These are phyloP conservation scores for Pangasius sanitwongsei DNA, from an alignment of 2,797 vertebrate species.

Conservation along the genomic window DNA sequence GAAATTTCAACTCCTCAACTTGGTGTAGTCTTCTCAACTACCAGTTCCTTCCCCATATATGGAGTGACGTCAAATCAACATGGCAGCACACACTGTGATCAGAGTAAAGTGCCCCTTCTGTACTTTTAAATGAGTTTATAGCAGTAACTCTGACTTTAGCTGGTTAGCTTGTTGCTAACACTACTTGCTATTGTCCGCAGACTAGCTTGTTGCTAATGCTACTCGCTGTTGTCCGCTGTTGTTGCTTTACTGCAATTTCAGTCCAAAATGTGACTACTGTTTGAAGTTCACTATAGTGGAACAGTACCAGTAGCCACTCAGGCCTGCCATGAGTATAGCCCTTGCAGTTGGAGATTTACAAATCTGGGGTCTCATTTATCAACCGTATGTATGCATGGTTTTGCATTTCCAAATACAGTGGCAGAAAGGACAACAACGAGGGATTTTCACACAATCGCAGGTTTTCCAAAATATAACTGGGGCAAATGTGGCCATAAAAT, in stretches of 20 bases:
- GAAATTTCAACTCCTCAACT: too few species aligned
- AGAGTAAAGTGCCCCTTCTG: background rate
- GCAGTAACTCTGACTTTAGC: background rate
- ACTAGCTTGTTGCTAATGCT: too few species aligned
- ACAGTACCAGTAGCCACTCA: background rate
- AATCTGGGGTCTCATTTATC: background rate
- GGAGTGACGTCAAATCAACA: background rate
- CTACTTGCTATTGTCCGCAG: too few species aligned
- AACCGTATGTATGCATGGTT: background rate
- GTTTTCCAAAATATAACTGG: background rate
- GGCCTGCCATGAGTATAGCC: background rate
- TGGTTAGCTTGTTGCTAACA: too few species aligned
- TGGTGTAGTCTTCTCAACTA: background rate
- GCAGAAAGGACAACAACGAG: background rate
- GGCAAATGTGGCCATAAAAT: background rate
- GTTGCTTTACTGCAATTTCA: too few species aligned
- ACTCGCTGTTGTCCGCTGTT: too few species aligned
- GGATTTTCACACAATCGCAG: background rate
- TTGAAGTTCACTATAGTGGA: background rate
- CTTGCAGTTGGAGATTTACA: background rate
- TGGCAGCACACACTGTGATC: background rate
- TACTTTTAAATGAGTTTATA: background rate
- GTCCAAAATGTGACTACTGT: background rate
- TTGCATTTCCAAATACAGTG: background rate
- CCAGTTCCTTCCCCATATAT: background rate